phyloP scores from a whole-genome alignment of 2,113 vertebrate genomes.

The Aspidoscelis tigris region DNA sequence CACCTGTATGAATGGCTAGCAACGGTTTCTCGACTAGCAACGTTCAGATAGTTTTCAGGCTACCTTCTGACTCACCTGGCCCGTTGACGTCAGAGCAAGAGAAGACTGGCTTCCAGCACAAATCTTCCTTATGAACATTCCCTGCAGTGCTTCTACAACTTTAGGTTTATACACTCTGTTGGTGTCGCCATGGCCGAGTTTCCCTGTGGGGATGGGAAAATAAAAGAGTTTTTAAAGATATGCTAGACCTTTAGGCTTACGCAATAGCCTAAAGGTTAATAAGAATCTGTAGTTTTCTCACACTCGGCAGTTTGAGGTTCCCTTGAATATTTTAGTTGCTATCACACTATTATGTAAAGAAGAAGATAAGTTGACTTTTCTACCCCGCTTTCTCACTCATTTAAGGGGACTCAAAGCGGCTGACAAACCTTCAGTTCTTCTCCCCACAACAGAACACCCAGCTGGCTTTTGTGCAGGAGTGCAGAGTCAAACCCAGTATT shows the following conservation, averaged over 20 bases:
- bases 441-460: too few species aligned
- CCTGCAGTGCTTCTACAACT: constrained; percentile 87
- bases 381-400: too few species aligned
- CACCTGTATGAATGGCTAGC: background rate
- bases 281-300: background rate
- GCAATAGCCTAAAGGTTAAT: background rate
- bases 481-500: too few species aligned
- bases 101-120: constrained; percentile 88
- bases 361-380: too few species aligned
- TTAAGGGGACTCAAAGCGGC: too few species aligned
- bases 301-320: too few species aligned
- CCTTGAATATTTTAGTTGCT: too few species aligned
- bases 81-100: constrained; percentile 85
- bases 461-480: too few species aligned
- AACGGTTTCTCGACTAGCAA: background rate
- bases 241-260: background rate
- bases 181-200: constrained; percentile 87
- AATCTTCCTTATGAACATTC: constrained; percentile 88
- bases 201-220: constrained; percentile 69
- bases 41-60: background rate
- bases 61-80: constrained; percentile 75
- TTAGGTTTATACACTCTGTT: constrained; percentile 89
- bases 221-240: background rate
- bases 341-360: too few species aligned
- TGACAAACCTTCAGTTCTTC: too few species aligned